Percentiles rank a stretch among this genome's conserved stretches.
Evolutionary conservation across 2,888 invertebrate species (phyloP).

Genomic region (Antheraea yamamai): DNA sequence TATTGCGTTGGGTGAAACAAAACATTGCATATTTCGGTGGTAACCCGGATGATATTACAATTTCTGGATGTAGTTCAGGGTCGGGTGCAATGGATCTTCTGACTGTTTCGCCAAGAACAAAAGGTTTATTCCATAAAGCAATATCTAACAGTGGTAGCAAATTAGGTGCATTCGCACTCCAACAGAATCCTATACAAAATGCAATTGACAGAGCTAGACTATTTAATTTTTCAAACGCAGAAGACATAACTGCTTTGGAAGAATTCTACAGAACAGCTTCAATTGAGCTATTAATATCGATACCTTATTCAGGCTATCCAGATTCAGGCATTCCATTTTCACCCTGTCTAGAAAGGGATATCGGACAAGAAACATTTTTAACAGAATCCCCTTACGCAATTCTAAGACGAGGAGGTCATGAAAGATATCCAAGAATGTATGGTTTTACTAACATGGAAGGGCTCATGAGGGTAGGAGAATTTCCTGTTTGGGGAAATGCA

Average conservation of each 20-base stretch:
- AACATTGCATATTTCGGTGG: constrained; percentile 55
- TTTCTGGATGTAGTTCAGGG: constrained; percentile 54
- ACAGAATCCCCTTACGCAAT: constrained; percentile 38
- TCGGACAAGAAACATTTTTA: constrained; percentile 37
- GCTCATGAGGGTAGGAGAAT: constrained; percentile 29
- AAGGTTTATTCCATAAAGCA: constrained; percentile 49
- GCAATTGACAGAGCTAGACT: constrained; percentile 44
- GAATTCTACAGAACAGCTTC: constrained; percentile 45
- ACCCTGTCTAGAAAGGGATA: constrained; percentile 41
- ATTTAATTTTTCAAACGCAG: constrained; percentile 37
- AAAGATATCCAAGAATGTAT: constrained; percentile 37
- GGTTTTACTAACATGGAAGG: constrained; percentile 53
- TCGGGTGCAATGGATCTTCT: constrained; percentile 45
- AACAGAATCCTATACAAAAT: constrained; percentile 44
- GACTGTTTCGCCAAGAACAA: constrained; percentile 42
- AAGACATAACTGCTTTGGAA: constrained; percentile 43
- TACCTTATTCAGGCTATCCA: neutral
- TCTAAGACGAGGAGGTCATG: constrained; percentile 29
- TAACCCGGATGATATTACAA: constrained; percentile 51
- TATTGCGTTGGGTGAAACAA: constrained; percentile 41
- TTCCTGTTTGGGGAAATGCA: constrained; percentile 33
- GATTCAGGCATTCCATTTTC: constrained; percentile 26
- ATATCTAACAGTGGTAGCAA: constrained; percentile 49
- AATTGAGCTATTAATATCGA: constrained; percentile 24
- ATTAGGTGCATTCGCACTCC: constrained; percentile 38